Evolutionary conservation across 2,797 vertebrate species (phyloP).

Genomic region (Heterohyrax brucei): DNA sequence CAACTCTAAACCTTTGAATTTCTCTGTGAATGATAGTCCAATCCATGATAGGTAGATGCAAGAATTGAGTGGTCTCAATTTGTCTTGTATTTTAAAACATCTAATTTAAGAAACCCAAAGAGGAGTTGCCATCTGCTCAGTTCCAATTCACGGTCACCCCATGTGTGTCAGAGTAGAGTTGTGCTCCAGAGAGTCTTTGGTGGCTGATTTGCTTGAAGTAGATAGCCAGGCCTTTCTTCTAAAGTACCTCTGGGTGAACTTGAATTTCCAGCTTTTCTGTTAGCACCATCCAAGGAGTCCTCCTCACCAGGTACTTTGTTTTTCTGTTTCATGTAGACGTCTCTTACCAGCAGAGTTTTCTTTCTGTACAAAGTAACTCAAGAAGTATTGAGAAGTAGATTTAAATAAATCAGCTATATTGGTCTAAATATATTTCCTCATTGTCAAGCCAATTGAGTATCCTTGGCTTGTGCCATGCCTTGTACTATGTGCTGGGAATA

Average conservation of each 20-base stretch:
- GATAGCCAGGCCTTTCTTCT: neutral
- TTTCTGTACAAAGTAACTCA: neutral
- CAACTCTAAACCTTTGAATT: conserved; percentile 54
- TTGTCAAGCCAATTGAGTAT: neutral
- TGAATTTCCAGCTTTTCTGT: neutral
- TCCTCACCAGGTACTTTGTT: neutral
- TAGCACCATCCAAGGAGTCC: neutral
- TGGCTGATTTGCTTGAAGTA: neutral
- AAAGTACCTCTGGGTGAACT: neutral
- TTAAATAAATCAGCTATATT: conserved; percentile 14
- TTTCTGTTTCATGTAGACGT: neutral
- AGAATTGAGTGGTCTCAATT: conserved; percentile 18
- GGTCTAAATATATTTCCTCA: conserved; percentile 13
- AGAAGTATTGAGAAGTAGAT: conserved; percentile 18
- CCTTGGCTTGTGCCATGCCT: neutral
- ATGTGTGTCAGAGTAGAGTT: neutral
- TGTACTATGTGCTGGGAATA: neutral
- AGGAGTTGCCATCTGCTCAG: neutral
- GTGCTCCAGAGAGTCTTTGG: neutral
- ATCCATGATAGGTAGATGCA: neutral
- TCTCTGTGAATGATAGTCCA: neutral
- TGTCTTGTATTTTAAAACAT: conserved; percentile 40
- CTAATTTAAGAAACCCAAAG: neutral
- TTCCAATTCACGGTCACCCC: neutral
- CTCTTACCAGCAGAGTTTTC: neutral